phyloP scores from a whole-genome alignment of 2,797 vertebrate species.

The Orientallactaga sibirica region DNA sequence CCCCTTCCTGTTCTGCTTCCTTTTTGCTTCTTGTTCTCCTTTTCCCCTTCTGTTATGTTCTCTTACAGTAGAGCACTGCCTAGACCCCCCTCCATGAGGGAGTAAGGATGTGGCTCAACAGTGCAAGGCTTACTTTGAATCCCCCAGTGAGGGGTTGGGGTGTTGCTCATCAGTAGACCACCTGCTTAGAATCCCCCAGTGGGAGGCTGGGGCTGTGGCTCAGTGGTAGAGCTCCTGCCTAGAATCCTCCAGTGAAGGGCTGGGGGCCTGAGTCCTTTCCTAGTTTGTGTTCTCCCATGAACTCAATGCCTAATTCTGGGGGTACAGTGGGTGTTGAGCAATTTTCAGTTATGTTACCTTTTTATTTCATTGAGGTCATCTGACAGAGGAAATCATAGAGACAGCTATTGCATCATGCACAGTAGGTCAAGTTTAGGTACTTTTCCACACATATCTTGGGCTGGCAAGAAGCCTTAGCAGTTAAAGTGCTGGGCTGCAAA shows the following conservation, averaged over 20 bases:
- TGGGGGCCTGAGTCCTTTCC: too few relatives aligned
- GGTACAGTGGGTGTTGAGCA: not conserved
- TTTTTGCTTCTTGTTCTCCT: not conserved
- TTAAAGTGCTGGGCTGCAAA: too few relatives aligned
- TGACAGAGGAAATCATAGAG: not conserved
- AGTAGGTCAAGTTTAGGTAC: not conserved
- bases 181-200: not conserved
- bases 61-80: not conserved
- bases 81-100: not conserved
- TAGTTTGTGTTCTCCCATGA: too few relatives aligned
- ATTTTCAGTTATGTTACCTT: not conserved
- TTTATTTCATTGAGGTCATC: not conserved
- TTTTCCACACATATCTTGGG: not conserved
- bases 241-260: not conserved
- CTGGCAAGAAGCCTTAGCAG: too few relatives aligned
- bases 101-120: not conserved
- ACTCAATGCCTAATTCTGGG: too few relatives aligned
- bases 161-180: not conserved
- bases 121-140: too few relatives aligned
- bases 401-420: not conserved
- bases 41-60: not conserved
- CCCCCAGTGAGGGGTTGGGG: not conserved
- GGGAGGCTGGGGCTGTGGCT: not conserved
- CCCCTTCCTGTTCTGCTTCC: not conserved
- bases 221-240: not conserved